phyloP scores from a whole-genome alignment of 2,888 invertebrate species.

The Acleris laterana region DNA sequence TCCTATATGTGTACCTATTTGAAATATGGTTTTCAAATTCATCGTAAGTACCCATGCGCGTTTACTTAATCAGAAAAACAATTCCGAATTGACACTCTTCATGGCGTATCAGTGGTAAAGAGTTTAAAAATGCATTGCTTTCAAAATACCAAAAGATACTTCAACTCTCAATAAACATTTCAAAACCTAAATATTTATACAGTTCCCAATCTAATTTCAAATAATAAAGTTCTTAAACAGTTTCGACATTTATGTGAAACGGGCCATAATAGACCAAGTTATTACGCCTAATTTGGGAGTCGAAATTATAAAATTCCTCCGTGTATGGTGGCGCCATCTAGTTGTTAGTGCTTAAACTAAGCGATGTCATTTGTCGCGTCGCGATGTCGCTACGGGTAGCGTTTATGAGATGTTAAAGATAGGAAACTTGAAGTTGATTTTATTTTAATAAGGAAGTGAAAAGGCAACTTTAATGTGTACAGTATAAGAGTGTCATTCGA shows the following conservation, averaged over 20 bases:
- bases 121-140: too few species aligned
- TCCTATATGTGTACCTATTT: too few species aligned
- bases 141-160: too few species aligned
- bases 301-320: slow-evolving; percentile 37
- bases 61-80: too few species aligned
- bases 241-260: slow-evolving; percentile 24
- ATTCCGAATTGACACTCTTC: too few species aligned
- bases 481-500: not conserved
- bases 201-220: slow-evolving; percentile 13
- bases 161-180: not conserved
- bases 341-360: slow-evolving; percentile 52
- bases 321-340: slow-evolving; percentile 67
- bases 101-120: too few species aligned
- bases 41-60: too few species aligned
- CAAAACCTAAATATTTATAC: slow-evolving; percentile 33
- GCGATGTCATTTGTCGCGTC: slow-evolving; percentile 72
- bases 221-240: slow-evolving; percentile 29
- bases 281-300: slow-evolving; percentile 30
- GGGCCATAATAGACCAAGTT: slow-evolving; percentile 30
- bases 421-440: not conserved
- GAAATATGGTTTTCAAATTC: too few species aligned
- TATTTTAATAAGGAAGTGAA: not conserved
- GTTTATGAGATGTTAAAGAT: slow-evolving; percentile 17
- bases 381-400: slow-evolving; percentile 74
- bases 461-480: not conserved